Conservation (phyloP, 2,888 invertebrate species). For the Notodonta ziczac region DNA sequence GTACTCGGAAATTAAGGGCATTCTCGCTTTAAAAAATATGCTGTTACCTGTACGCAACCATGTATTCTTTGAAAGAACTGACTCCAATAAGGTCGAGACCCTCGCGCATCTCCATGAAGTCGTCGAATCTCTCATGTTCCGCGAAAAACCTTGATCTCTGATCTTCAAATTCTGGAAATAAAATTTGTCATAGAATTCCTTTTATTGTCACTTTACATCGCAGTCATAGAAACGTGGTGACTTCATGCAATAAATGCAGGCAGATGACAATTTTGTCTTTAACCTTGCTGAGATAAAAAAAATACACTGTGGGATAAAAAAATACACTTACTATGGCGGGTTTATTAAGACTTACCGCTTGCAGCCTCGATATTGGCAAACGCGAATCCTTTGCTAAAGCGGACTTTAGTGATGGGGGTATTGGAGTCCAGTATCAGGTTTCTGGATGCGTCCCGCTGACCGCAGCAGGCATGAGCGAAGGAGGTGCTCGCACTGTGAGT, state of each 20-base stretch:
- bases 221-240: neutral
- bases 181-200: neutral
- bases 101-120: conserved; percentile 94
- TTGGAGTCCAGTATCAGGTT: conserved; percentile 87
- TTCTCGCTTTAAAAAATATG: neutral
- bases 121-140: conserved; percentile 91
- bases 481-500: conserved; percentile 91
- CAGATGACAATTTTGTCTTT: no score
- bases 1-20: neutral
- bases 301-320: no score
- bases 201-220: neutral
- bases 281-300: no score
- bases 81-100: conserved; percentile 90
- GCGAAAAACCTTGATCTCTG: conserved; percentile 91
- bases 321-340: neutral
- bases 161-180: conserved; percentile 89
- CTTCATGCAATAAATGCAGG: no score
- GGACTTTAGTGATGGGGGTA: conserved; percentile 90
- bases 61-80: conserved; percentile 82
- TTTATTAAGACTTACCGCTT: conserved; percentile 63
- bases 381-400: conserved; percentile 91
- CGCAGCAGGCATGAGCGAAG: conserved; percentile 91
- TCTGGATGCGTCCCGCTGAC: conserved; percentile 90
- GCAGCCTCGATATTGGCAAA: conserved; percentile 92
- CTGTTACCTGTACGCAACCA: conserved; percentile 80